Evolutionary conservation across 2,113 vertebrate species (phyloP), one percentile per base, ranked within the genome.

Genomic region (Pleuronectes platessa): DNA sequence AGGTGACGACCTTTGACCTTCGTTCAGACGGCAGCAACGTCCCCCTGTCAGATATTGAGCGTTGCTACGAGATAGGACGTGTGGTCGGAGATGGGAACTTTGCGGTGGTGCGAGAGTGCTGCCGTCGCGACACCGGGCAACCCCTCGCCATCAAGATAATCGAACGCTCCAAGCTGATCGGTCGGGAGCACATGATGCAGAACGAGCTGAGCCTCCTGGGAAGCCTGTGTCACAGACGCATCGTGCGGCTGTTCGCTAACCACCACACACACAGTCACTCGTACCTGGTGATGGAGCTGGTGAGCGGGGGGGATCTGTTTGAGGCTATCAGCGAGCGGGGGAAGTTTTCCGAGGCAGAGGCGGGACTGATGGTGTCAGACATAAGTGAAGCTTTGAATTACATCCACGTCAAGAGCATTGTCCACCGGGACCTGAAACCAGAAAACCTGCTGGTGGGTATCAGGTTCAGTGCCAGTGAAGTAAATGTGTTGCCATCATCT

Each of bases 21-120:
- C 81, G 74, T 4, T 72, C 81, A 2, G 89, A 89, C 0, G 75
- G 69, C 61, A 75, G 70, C 0, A 75, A 88, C 6, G 81, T 92
- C 61, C 86, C 86, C 6, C 70, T 82, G 63, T 86, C 88, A 0
- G 93, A 96, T 24, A 94, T 98, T 3, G 95, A 96, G 79, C 94
- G 87, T 4, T 91, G 91, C 60, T 99, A 98, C 0, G 95, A 97
- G 67, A 92, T 96, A 0, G 97, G 97, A 35, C 92, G 94, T 8
- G 94, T 95, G 86, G 94, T 99, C 0, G 98, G 98, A 23, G 97
- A 99, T 0, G 98, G 98, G 2, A 99, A 99, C 84, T 99, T 99
- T 55, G 98, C 98, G 0, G 92, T 97, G 45, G 97, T 99, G 76
- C 96, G 94, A 71, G 95, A 97, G 82, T 98, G 97, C 79, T 83